These are phyloP conservation scores for Morphnarchus princeps DNA, from an alignment of 2,113 vertebrate species.

Conservation along the genomic window DNA sequence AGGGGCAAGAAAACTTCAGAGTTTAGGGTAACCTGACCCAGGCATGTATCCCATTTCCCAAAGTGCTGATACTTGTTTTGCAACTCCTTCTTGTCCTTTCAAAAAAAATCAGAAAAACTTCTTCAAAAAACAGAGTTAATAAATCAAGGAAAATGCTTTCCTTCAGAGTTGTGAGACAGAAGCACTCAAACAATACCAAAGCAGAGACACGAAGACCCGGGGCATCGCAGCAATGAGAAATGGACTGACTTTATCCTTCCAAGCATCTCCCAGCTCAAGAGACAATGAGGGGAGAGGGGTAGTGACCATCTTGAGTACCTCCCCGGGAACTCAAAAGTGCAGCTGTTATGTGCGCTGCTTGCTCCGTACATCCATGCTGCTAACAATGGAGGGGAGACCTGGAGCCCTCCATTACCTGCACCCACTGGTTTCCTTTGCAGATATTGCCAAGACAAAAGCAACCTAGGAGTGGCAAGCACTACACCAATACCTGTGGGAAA, in stretches of 20 bases:
- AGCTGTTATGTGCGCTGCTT: not conserved
- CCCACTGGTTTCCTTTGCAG: not conserved
- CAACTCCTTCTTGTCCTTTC: not conserved
- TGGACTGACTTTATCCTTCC: not conserved
- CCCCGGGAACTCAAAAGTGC: rapidly evolving
- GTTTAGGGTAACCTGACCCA: not conserved
- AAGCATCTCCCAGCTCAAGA: not conserved
- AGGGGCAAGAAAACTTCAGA: not conserved
- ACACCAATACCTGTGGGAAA: not conserved
- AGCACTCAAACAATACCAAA: not conserved
- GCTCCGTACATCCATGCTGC: rapidly evolving
- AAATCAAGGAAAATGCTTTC: not conserved
- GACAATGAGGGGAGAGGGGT: not conserved
- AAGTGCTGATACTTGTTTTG: not conserved
- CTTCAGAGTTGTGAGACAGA: not conserved
- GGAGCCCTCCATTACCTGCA: not conserved
- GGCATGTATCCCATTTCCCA: not conserved
- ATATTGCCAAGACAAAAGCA: not conserved
- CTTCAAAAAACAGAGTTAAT: not conserved
- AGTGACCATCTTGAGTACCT: not conserved
- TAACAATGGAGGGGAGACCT: rapidly evolving
- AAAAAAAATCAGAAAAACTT: not conserved
- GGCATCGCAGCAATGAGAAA: not conserved
- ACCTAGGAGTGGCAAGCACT: not conserved
- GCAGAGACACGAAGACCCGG: not conserved